Evolutionary conservation across 2,113 vertebrate genomes (phyloP).

Genomic region (Pogona vitticeps): DNA sequence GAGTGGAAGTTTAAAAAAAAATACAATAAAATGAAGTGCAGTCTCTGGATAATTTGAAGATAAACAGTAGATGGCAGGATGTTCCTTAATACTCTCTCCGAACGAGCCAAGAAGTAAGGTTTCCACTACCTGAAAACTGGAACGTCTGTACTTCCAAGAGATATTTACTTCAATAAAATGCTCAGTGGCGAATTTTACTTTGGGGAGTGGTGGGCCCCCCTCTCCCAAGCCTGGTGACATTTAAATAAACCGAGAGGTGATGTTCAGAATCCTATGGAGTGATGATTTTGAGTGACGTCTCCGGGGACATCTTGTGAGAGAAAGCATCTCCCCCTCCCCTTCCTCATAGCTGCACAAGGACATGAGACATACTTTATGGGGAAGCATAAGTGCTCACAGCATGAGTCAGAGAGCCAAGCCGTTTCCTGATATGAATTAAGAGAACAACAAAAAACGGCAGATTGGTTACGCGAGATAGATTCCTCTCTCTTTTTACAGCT

Average conservation of each 20-base stretch:
- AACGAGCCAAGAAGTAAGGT: not conserved
- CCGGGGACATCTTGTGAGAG: conserved; percentile 43
- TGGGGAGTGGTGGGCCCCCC: not conserved
- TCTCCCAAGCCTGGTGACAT: conserved; percentile 43
- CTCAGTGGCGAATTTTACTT: not conserved
- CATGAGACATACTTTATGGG: conserved; percentile 7
- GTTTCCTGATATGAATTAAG: conserved; percentile 29
- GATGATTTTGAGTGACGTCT: conserved; percentile 51
- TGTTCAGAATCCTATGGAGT: conserved; percentile 31
- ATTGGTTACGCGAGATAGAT: conserved; percentile 7
- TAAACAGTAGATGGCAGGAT: conserved; percentile 51
- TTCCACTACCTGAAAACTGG: conserved; percentile 43
- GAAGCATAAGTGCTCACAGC: conserved; percentile 12
- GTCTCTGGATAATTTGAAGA: conserved; percentile 30
- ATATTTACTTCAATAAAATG: conserved; percentile 52
- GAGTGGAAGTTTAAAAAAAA: not conserved
- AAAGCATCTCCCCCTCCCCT: not conserved
- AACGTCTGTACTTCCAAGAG: conserved; percentile 37
- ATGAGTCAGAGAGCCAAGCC: not conserved
- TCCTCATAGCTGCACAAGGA: conserved; percentile 27
- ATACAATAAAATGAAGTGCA: not conserved
- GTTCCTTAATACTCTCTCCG: conserved; percentile 13
- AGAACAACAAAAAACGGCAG: conserved; percentile 10
- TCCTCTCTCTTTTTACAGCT: not conserved
- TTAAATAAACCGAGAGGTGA: conserved; percentile 49